Percentiles rank a stretch among this genome's conserved stretches.
These are phyloP conservation scores for Morinoia aosen DNA, from an alignment of 2,888 invertebrate genomes.

Conservation along the genomic window DNA sequence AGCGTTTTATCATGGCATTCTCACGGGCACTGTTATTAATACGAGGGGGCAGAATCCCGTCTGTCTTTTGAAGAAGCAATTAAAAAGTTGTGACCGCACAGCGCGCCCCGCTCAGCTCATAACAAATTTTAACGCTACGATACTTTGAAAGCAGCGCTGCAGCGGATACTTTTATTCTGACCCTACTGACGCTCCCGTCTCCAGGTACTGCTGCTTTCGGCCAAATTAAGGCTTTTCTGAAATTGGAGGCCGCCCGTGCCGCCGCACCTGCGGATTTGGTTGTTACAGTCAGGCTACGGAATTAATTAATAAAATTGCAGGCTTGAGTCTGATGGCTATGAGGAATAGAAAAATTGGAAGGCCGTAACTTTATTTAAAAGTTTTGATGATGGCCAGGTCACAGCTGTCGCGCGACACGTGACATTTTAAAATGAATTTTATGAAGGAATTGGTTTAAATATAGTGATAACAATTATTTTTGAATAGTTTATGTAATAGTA, in stretches of 20 bases:
- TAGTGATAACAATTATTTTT: too few relatives aligned
- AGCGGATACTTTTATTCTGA: neutral
- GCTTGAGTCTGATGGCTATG: neutral
- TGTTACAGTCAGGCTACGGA: neutral
- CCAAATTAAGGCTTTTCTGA: neutral
- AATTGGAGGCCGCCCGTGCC: neutral
- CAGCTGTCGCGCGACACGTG: neutral
- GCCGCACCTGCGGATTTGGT: neutral
- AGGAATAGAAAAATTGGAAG: neutral
- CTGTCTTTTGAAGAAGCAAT: constrained; percentile 7
- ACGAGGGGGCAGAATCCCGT: neutral
- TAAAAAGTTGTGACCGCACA: constrained; percentile 24
- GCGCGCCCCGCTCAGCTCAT: neutral
- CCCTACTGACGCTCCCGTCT: neutral
- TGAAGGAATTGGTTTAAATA: too few relatives aligned
- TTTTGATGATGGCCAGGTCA: neutral
- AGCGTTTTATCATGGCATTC: neutral
- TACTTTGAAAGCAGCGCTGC: neutral
- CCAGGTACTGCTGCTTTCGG: neutral
- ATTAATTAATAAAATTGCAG: neutral
- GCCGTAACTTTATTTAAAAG: neutral
- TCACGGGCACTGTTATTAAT: neutral
- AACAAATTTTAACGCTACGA: constrained; percentile 29
- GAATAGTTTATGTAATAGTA: too few relatives aligned
- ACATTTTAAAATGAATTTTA: neutral